Base-by-base conservation (phyloP, 1,140 invertebrate species). In the Zaprionus ornatus region DNA sequence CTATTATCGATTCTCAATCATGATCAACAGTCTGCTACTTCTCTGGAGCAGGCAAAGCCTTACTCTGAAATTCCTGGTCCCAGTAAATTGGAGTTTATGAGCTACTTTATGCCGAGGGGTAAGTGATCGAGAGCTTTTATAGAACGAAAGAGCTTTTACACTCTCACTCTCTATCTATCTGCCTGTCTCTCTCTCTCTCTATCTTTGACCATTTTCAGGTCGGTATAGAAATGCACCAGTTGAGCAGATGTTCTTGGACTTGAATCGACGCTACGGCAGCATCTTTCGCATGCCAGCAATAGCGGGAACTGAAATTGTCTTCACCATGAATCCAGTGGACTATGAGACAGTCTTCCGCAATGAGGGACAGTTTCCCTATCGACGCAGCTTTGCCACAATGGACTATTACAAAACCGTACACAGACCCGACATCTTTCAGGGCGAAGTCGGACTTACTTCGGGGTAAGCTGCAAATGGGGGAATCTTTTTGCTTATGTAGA, bases 61-160 rank as follows among this genome's bases (percentile, higher is more conserved):
- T 92, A 80, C 66, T 54, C 65, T 1, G 79, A 80, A 21, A 37
- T 92, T 32, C 91, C 92, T 9, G 80, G 81, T 12, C 81, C 81
- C n/a, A 79, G 50, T 23, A 79, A 55, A 66, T 68, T 92, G 6
- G 48, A 77, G 23, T 66, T 92, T 17, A 35, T 92, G 12, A 32
- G 77, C 55, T 77, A 70, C 57, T 80, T 91, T 59, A 35, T 92
- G 19, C 92, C 91, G 13, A 90, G 91, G 7, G 91, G 91, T 78
- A 64, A 78, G 72, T 79, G 35, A 54, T n/a, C 9, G 9, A 37
- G 56, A 71, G 70, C 76, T 79, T 52, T 60, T 37, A 50, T 25
- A 15, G 17, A 7, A 23, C 0, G 19, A 29, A 23, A 19, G 63
- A 70, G 60, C 48, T 66, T 61, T 10, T 29, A 17, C n/a, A 17